Evolutionary conservation across 2,113 vertebrate species (phyloP).

Genomic region (Callospermophilus lateralis): DNA sequence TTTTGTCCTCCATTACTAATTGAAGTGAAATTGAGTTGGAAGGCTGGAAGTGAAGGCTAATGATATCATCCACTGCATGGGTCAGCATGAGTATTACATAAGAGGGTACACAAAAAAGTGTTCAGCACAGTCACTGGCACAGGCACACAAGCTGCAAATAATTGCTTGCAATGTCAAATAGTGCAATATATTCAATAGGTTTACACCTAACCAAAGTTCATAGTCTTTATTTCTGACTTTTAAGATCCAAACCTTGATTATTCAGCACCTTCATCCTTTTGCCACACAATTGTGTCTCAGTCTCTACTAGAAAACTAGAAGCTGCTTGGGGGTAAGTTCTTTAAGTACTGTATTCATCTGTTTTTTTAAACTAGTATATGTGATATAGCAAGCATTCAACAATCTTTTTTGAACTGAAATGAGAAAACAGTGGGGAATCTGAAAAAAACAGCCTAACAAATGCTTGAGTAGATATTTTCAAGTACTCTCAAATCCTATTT

Average conservation of each 20-base stretch:
- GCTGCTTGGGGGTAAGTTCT: background rate
- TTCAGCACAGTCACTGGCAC: background rate
- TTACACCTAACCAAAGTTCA: background rate
- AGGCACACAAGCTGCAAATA: background rate
- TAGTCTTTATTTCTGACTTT: background rate
- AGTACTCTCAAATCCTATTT: background rate
- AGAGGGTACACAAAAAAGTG: background rate
- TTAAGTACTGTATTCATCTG: background rate
- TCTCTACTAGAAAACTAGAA: background rate
- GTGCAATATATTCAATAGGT: background rate
- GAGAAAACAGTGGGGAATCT: background rate
- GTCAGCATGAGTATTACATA: background rate
- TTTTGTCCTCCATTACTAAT: background rate
- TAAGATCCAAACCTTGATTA: background rate
- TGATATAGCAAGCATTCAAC: background rate
- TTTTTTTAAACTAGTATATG: background rate
- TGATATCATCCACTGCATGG: background rate
- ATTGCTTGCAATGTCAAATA: background rate
- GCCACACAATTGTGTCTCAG: background rate
- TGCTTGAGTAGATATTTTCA: background rate
- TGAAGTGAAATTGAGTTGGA: background rate
- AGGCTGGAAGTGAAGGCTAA: background rate
- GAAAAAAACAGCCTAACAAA: background rate
- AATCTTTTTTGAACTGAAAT: conserved; percentile 3
- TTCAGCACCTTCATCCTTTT: background rate